Evolutionary conservation across 2,888 invertebrate genomes (phyloP), one percentile per base, ranked within the genome.

Genomic region (Branchellion lobata): DNA sequence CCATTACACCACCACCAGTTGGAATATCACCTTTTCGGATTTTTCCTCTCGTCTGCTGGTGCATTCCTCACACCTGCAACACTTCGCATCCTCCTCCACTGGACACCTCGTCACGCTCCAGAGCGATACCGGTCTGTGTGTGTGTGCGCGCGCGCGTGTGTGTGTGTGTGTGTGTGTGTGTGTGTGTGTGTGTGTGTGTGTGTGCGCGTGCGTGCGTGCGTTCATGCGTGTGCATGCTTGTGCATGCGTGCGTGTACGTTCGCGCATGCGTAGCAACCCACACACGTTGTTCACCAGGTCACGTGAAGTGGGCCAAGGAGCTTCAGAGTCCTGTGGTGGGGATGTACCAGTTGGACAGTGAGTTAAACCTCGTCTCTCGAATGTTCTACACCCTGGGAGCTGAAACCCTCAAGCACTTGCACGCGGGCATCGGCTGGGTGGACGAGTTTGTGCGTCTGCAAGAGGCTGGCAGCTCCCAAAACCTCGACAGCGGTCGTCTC

Each of bases 11-110:
- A 72, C 72, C n/a, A 5, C 14, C 77, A 86, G 92, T 82, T 98
- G 97, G 97, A 98, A 99, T 89, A 94, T 97, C 3, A 97, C 97
- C 0, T 98, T 94, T 89, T 94, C 92, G 85, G 97, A 97, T 88
- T 99, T 98, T 87, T 92, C 96, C 0, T 87, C 89, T 0, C 86
- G 92, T 92, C 82, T 93, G 92, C 85, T 87, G 14, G 83, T 92
- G 91, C 91, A 86, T 90, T 31, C 31, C 47, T 69, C 33, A 21
- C 65, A 31, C 95, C 91, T 93, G 83, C 91, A 93, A 18, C 96
- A 96, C 87, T 93, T 96, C 86, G 92, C 95, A 0, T 94, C 94
- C 0, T 95, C 95, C 83, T 94, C 94, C 0, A 93, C 92, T 83
- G 96, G 96, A 0, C 90, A 92, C 79, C 90, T 95, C 40, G 91